phyloP scores from a whole-genome alignment of 2,113 vertebrate species.

The Struthio camelus region DNA sequence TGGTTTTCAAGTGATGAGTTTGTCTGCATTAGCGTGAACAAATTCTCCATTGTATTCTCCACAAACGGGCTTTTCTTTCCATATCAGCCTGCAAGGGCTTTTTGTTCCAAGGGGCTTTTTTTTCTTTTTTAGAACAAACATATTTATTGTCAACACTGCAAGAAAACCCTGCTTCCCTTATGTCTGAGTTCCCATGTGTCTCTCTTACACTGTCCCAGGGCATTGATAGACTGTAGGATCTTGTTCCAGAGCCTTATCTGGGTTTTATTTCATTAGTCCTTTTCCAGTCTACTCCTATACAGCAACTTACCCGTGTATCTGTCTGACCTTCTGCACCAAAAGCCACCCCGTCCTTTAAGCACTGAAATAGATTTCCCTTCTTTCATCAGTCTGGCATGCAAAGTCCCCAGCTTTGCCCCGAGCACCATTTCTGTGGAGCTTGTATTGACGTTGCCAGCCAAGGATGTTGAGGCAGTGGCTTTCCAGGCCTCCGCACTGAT shows the following conservation, averaged over 20 bases:
- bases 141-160: conserved; percentile 34
- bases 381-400: background rate
- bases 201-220: conserved; percentile 30
- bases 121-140: conserved; percentile 13
- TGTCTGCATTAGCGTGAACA: background rate
- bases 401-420: conserved; percentile 15
- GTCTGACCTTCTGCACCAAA: conserved; percentile 51
- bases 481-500: conserved; percentile 17
- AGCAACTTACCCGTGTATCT: background rate
- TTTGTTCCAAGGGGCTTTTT: background rate
- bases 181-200: conserved; percentile 56
- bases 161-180: background rate
- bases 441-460: conserved; percentile 14
- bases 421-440: background rate
- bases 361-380: conserved; percentile 46
- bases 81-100: background rate
- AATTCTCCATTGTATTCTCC: conserved; percentile 25
- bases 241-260: conserved; percentile 46
- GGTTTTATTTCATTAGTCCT: conserved; percentile 44
- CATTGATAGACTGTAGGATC: conserved; percentile 7
- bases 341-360: conserved; percentile 44
- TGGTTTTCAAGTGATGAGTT: conserved; percentile 37
- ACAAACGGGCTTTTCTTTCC: conserved; percentile 42
- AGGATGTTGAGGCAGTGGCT: conserved; percentile 10
- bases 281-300: background rate